Evolutionary conservation across 1,140 invertebrate genomes (phyloP), one percentile per base, ranked within the genome.

Genomic region (Drosophila arizonae): DNA sequence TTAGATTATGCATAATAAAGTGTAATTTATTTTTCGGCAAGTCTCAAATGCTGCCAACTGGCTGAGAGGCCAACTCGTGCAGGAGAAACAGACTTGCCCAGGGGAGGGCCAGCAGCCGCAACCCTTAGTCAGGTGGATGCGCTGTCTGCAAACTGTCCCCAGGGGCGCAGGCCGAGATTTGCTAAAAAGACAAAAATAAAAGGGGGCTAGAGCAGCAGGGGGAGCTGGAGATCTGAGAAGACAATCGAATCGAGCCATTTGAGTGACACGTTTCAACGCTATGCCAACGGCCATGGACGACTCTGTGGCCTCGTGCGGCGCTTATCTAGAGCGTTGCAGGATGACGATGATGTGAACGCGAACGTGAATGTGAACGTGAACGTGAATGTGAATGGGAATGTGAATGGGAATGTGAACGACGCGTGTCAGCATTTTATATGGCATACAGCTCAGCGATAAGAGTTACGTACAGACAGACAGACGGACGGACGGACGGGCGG

Each of bases 1-100:
- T 88, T 88, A 88, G 84, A 84, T 88, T 88, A 88, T 88, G 82
- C 82, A 87, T 87, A 87, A 87, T 87, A 87, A 88, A 88, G 84
- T 88, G 84, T 88, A 88, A 88, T 88, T 88, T 84, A 88, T 88
- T 88, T 48, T 88, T 85, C 75, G 70, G 73, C 73, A 84, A 87
- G 62, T 77, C 45, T 15, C 33, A 13, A 71, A 33, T 52, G 52
- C 28, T 70, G 41, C 52, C 72, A 74, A 75, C 66, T 75, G 64
- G 39, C 70, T 21, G 39, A 56, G 24, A 60, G 43, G 26, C 43
- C 24, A 28, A 43, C 41, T 15, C 41, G 41, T 15, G 13, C 13
- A n/a, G 1, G 39, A 45, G 15, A 9, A 41, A 28, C 56, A 17
- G 28, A 51, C 57, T 46, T 24, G 24, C 36, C 41, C 58, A 30